phyloP scores from a whole-genome alignment of 2,113 vertebrate species.

The Passer domesticus region DNA sequence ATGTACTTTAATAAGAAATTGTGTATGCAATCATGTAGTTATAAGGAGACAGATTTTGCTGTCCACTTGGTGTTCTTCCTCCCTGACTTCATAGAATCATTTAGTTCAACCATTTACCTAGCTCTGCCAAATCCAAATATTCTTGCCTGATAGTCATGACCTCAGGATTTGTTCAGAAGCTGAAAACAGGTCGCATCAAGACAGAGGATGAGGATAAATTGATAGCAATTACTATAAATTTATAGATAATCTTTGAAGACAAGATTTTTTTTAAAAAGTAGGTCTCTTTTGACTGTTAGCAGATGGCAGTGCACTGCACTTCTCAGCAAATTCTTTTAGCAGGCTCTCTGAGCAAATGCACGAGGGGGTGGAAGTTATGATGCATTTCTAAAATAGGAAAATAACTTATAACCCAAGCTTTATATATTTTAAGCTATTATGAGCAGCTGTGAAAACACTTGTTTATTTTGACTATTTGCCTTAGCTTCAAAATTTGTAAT shows the following conservation, averaged over 20 bases:
- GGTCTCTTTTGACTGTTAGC: neutral
- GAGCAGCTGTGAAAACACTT: slow-evolving; percentile 63
- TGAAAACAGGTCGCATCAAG: neutral
- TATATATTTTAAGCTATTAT: slow-evolving; percentile 44
- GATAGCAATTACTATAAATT: neutral
- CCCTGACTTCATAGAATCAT: neutral
- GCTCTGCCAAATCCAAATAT: neutral
- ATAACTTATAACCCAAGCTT: slow-evolving; percentile 26
- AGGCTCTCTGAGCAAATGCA: slow-evolving; percentile 20
- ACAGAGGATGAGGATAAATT: neutral
- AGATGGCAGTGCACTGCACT: slow-evolving; percentile 12
- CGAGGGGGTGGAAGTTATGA: slow-evolving; percentile 51
- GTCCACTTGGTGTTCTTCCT: neutral
- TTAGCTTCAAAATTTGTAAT: slow-evolving; percentile 38
- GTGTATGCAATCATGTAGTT: neutral
- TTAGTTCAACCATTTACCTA: neutral
- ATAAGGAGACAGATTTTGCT: neutral
- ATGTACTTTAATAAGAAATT: neutral
- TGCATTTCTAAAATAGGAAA: slow-evolving; percentile 49
- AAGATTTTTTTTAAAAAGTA: neutral
- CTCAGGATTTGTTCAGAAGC: neutral
- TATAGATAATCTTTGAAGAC: no score
- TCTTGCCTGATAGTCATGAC: neutral
- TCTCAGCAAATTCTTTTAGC: slow-evolving; percentile 30
- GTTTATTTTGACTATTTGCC: slow-evolving; percentile 61